These are phyloP conservation scores for Darevskia nairensis DNA, from an alignment of 2,797 vertebrate genomes.

Conservation along the genomic window DNA sequence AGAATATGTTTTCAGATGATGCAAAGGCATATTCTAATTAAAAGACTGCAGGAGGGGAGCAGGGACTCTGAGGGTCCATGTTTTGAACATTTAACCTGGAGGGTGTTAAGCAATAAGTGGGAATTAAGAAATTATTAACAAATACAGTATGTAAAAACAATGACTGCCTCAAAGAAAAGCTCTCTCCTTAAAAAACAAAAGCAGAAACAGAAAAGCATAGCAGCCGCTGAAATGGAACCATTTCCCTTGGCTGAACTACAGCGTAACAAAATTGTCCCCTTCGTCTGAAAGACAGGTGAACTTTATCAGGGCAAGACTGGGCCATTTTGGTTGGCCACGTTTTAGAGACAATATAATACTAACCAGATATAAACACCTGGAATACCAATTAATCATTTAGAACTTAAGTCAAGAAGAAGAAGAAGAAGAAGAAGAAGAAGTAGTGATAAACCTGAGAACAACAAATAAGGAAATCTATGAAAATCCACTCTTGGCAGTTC, in stretches of 20 bases:
- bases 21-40: slow-evolving; percentile 59
- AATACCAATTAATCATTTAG: slow-evolving; percentile 12
- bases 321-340: slow-evolving; percentile 21
- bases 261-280: slow-evolving; percentile 2
- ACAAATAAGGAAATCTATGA: slow-evolving; percentile 20
- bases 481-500: slow-evolving; percentile 31
- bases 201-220: slow-evolving; percentile 16
- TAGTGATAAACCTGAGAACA: slow-evolving; percentile 31
- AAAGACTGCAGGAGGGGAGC: slow-evolving; percentile 38
- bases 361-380: slow-evolving; percentile 5
- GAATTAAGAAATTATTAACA: slow-evolving; percentile 69
- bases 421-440: background rate
- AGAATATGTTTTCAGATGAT: slow-evolving; percentile 49
- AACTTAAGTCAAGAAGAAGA: slow-evolving; percentile 19
- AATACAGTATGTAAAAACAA: slow-evolving; percentile 47
- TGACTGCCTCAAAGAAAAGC: slow-evolving; percentile 38
- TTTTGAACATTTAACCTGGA: slow-evolving; percentile 67
- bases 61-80: slow-evolving; percentile 53
- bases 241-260: slow-evolving; percentile 22
- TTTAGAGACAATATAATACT: slow-evolving; percentile 15
- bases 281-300: background rate
- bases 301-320: slow-evolving; percentile 5
- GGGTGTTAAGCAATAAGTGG: slow-evolving; percentile 59
- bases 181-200: background rate
- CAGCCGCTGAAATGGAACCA: slow-evolving; percentile 10